Evolutionary conservation across 2,113 vertebrate genomes (phyloP).

Genomic region (Oncorhynchus tshawytscha): DNA sequence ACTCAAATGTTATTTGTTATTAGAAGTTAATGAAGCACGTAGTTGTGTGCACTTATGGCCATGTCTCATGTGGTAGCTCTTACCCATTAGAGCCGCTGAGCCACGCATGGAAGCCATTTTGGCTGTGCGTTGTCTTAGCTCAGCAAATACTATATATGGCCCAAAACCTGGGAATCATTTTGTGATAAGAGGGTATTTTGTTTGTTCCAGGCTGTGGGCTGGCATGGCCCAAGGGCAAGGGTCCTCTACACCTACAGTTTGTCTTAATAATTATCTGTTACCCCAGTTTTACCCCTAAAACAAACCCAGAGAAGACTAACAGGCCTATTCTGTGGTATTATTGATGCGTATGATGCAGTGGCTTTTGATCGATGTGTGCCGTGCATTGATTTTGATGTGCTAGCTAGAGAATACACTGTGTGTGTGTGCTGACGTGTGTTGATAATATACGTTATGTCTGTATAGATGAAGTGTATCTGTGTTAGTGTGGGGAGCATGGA

Average conservation of each 20-base stretch:
- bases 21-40: slow-evolving; percentile 50
- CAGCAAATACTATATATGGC: slow-evolving; percentile 25
- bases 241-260: slow-evolving; percentile 18
- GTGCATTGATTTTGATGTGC: not conserved
- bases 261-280: not conserved
- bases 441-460: not conserved
- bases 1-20: slow-evolving; percentile 30
- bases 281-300: too few relatives aligned
- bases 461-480: not conserved
- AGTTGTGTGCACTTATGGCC: slow-evolving; percentile 29
- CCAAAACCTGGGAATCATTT: slow-evolving; percentile 60
- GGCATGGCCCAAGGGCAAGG: slow-evolving; percentile 21
- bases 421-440: not conserved
- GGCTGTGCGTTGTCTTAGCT: not conserved
- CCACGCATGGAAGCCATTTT: slow-evolving; percentile 55
- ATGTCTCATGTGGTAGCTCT: slow-evolving; percentile 70
- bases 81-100: slow-evolving; percentile 38
- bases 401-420: not conserved
- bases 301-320: too few relatives aligned
- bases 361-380: too few relatives aligned
- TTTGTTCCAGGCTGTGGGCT: slow-evolving; percentile 40
- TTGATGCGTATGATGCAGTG: too few relatives aligned
- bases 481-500: not conserved
- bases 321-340: too few relatives aligned
- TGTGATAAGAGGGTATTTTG: slow-evolving; percentile 31